Base-by-base conservation (phyloP, 2,797 vertebrate species). In the Peromyscus attwateri region DNA sequence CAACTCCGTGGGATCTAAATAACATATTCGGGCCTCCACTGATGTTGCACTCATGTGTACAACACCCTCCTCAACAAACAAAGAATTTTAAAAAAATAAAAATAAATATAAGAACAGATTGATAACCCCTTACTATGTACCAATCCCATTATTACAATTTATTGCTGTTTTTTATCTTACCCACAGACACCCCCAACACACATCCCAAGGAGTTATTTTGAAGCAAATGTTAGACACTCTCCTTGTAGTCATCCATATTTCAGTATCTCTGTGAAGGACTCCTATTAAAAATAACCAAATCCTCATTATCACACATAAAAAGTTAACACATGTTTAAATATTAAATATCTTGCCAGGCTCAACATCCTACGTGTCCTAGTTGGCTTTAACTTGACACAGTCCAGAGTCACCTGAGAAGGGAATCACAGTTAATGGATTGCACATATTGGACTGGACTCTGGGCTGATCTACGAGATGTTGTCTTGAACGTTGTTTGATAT, bases 231-330 rank as follows among this genome's bases (percentile, higher is more conserved):
- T 66, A 87, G 27, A 49, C 27, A 6, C n/a, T 73, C 52, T n/a
- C 43, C 68, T 55, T 82, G 31, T 7, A 93, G 82, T 70, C 27
- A 27, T 55, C 43, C 31, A 37, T 80, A 85, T 64, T 92, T 87
- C 73, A 89, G n/a, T 13, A 55, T 73, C 23, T 79, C 46, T 91
- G 49, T 60, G 34, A 93, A 92, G 73, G 11, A 85, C 27, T 95
- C 3, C 14, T 43, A 37, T 68, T 84, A 29, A 92, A 95, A 93
- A 91, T 23, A 43, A 77, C 37, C 19, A 76, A 73, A 70, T n/a
- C 23, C 80, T 89, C 46, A 93, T 92, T 66, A 89, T 55, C 62
- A 82, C 9, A 68, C 12, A 46, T 73, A 90, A 87, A 94, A 95
- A 79, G 77, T 91, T 46, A 89, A 91, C 13, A 70, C 46, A 40